Percentiles rank a stretch among this genome's conserved stretches.
Conservation (phyloP, 1,140 invertebrate species). For the Drosophila equinoxialis region DNA sequence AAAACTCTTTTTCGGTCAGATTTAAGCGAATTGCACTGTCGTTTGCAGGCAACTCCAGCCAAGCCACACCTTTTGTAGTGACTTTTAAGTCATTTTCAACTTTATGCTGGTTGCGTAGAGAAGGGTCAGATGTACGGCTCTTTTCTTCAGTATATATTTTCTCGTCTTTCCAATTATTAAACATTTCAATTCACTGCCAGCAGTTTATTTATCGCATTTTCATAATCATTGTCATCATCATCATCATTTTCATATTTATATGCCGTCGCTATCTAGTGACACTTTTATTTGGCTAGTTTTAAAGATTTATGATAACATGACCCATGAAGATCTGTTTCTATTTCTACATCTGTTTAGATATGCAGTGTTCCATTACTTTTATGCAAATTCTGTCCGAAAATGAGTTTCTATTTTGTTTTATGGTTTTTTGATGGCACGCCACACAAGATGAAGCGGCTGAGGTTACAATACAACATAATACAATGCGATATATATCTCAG, state of each 20-base stretch:
- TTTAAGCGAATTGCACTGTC: constrained; percentile 63
- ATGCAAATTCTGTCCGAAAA: constrained; percentile 62
- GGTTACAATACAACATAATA: constrained; percentile 42
- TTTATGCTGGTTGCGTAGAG: constrained; percentile 44
- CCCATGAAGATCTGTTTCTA: constrained; percentile 51
- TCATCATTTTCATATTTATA: constrained; percentile 31
- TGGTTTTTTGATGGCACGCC: constrained; percentile 50
- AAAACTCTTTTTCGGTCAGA: constrained; percentile 32
- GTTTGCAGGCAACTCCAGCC: constrained; percentile 12
- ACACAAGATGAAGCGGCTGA: constrained; percentile 62
- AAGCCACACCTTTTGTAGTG: constrained; percentile 7
- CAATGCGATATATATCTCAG: constrained; percentile 24
- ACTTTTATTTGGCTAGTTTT: constrained; percentile 64
- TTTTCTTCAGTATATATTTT: constrained; percentile 22
- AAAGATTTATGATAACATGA: constrained; percentile 76
- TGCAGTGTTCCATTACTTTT: constrained; percentile 65
- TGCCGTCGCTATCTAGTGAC: constrained; percentile 52
- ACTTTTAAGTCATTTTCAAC: constrained; percentile 27
- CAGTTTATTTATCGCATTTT: constrained; percentile 48
- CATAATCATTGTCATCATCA: constrained; percentile 68
- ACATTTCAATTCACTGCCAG: constrained; percentile 67
- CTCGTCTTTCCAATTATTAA: constrained; percentile 56
- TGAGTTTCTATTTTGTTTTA: constrained; percentile 70
- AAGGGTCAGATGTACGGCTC: neutral
- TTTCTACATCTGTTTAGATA: constrained; percentile 15